Percentiles rank a stretch among this genome's conserved stretches.
phyloP scores from a whole-genome alignment of 2,797 vertebrate species.

The Anguilla pacifica region DNA sequence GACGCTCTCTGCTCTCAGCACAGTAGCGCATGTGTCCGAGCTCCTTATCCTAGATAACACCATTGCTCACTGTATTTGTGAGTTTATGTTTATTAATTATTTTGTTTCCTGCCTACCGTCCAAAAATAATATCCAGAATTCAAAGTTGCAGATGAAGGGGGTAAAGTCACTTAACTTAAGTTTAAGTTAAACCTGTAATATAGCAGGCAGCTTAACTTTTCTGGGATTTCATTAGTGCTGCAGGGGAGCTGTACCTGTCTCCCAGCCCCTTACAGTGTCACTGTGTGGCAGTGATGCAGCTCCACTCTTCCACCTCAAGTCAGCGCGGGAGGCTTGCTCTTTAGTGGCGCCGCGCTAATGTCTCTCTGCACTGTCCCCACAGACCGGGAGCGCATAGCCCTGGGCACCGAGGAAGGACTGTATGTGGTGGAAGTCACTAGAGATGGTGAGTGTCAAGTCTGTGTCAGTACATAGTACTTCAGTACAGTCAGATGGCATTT shows the following conservation, averaged over 20 bases:
- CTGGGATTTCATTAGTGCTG: not conserved
- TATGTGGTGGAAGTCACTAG: conserved; percentile 93
- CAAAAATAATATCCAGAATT: not conserved
- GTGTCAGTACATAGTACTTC: too few relatives aligned
- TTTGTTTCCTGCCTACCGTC: not conserved
- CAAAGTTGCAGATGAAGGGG: not conserved
- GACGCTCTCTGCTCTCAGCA: not conserved
- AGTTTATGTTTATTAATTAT: not conserved
- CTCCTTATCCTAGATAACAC: not conserved
- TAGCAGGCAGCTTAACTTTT: not conserved
- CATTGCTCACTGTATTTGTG: not conserved
- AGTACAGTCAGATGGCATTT: not conserved
- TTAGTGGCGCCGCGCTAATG: not conserved
- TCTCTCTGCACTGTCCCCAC: conserved; percentile 32
- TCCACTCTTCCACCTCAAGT: not conserved
- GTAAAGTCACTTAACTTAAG: too few relatives aligned
- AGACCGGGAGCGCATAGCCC: conserved; percentile 90
- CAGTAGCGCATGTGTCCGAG: not conserved
- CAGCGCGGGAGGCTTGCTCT: not conserved
- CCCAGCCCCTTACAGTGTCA: not conserved
- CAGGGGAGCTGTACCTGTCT: not conserved
- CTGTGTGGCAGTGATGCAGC: not conserved
- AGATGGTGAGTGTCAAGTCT: conserved; percentile 78
- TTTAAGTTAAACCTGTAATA: too few relatives aligned
- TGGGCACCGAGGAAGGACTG: conserved; percentile 93